A percentile compares a stretch with the other conserved stretches of the same genome.
These are phyloP conservation scores for Exephanes ischioxanthus DNA, from an alignment of 2,888 invertebrate genomes.

Conservation along the genomic window DNA sequence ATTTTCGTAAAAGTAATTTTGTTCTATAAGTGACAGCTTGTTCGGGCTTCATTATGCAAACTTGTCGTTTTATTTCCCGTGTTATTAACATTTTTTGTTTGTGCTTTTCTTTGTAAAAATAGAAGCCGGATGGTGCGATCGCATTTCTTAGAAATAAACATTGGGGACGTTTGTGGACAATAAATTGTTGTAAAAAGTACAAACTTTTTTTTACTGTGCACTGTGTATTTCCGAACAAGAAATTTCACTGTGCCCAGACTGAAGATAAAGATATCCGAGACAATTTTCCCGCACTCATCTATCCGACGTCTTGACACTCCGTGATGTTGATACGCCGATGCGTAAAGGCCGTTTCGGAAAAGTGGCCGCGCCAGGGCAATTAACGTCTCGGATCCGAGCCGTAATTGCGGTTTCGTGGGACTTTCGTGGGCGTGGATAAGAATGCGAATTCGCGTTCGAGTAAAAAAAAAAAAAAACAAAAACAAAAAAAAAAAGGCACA, in stretches of 20 bases:
- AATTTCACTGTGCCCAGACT: neutral
- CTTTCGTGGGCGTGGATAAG: constrained; percentile 70
- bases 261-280: neutral
- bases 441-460: constrained; percentile 64
- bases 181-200: too few relatives aligned
- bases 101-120: too few relatives aligned
- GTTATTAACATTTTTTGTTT: too few relatives aligned
- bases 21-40: too few relatives aligned
- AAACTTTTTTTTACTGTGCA: too few relatives aligned
- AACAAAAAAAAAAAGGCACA: constrained; percentile 28
- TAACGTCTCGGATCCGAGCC: constrained; percentile 64
- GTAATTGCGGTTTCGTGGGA: constrained; percentile 55
- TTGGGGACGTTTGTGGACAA: too few relatives aligned
- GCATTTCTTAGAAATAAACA: too few relatives aligned
- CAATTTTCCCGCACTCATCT: neutral
- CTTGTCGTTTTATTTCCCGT: too few relatives aligned
- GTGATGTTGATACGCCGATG: neutral
- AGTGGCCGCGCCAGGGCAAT: constrained; percentile 44
- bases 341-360: neutral
- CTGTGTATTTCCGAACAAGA: constrained; percentile 8
- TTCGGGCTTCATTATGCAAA: too few relatives aligned
- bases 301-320: neutral
- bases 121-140: too few relatives aligned
- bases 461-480: constrained; percentile 66
- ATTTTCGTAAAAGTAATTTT: too few relatives aligned